A percentile compares a stretch with the other conserved stretches of the same genome.
These are phyloP conservation scores for Dendrolimus kikuchii DNA, from an alignment of 1,140 invertebrate species.

Conservation along the genomic window DNA sequence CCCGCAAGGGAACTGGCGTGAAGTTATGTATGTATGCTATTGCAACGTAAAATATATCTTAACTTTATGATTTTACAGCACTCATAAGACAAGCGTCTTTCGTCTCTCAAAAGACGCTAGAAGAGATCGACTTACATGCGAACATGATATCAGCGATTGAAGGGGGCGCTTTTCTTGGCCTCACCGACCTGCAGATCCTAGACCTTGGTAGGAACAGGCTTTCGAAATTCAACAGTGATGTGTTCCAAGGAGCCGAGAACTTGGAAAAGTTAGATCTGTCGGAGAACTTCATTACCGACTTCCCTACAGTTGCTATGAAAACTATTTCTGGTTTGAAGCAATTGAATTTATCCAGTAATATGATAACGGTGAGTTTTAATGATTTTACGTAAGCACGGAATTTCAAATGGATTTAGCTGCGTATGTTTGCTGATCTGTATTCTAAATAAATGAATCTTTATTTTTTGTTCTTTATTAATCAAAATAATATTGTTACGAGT, in stretches of 20 bases:
- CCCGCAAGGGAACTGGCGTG: too few species aligned
- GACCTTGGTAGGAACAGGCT: slow-evolving; percentile 84
- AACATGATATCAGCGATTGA: slow-evolving; percentile 84
- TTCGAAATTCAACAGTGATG: slow-evolving; percentile 84
- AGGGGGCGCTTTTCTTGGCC: slow-evolving; percentile 79
- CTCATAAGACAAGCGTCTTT: slow-evolving; percentile 78
- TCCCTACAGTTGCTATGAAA: slow-evolving; percentile 84
- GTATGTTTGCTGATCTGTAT: too few species aligned
- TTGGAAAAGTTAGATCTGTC: slow-evolving; percentile 86
- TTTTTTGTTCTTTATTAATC: too few species aligned
- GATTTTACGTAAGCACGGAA: neutral
- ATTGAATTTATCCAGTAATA: slow-evolving; percentile 87
- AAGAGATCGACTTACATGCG: slow-evolving; percentile 82
- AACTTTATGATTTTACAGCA: slow-evolving; percentile 56
- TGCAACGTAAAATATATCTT: neutral
- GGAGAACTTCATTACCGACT: slow-evolving; percentile 86
- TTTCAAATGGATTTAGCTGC: too few species aligned
- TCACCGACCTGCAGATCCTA: slow-evolving; percentile 78
- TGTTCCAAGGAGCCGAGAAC: slow-evolving; percentile 82
- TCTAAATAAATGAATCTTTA: too few species aligned
- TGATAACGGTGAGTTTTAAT: slow-evolving; percentile 78
- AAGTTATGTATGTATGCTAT: too few species aligned
- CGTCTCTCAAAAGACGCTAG: slow-evolving; percentile 76
- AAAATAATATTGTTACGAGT: too few species aligned
- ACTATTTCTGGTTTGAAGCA: slow-evolving; percentile 78